phyloP scores from a whole-genome alignment of 2,888 invertebrate genomes.

The Endotricha flammealis region DNA sequence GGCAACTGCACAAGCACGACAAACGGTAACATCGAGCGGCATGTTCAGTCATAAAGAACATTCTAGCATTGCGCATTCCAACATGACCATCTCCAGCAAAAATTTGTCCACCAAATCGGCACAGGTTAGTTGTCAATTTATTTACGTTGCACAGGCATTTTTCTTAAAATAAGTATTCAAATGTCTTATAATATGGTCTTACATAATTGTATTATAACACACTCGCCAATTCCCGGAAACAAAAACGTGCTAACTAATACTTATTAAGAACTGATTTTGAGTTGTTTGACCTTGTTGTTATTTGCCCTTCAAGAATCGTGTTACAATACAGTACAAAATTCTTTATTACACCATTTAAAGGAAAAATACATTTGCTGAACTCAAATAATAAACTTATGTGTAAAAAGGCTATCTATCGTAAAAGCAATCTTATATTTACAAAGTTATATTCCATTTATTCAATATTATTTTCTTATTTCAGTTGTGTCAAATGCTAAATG shows the following conservation, averaged over 20 bases:
- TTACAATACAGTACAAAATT: slow-evolving; percentile 18
- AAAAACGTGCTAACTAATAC: slow-evolving; percentile 7
- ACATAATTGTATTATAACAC: background rate
- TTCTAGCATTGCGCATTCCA: slow-evolving; percentile 86
- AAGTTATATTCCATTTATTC: slow-evolving; percentile 19
- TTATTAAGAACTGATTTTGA: slow-evolving; percentile 11
- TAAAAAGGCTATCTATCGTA: too few species aligned
- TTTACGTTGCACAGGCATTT: too few species aligned
- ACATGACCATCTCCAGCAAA: slow-evolving; percentile 87
- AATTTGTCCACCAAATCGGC: slow-evolving; percentile 83
- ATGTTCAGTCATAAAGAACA: slow-evolving; percentile 85
- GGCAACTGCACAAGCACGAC: slow-evolving; percentile 86
- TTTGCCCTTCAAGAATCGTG: slow-evolving; percentile 30
- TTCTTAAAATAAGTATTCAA: too few species aligned
- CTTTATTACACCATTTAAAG: too few species aligned
- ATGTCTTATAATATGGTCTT: too few species aligned
- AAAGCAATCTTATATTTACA: slow-evolving; percentile 25
- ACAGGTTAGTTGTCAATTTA: slow-evolving; percentile 74
- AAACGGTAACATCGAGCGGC: slow-evolving; percentile 87
- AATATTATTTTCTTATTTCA: slow-evolving; percentile 38
- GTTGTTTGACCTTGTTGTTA: slow-evolving; percentile 8
- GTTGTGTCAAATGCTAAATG: slow-evolving; percentile 83
- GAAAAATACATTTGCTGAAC: too few species aligned
- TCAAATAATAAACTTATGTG: too few species aligned
- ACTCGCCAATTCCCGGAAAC: slow-evolving; percentile 2